Conservation (phyloP, 2,888 invertebrate species). For the Cordilura impudica region DNA sequence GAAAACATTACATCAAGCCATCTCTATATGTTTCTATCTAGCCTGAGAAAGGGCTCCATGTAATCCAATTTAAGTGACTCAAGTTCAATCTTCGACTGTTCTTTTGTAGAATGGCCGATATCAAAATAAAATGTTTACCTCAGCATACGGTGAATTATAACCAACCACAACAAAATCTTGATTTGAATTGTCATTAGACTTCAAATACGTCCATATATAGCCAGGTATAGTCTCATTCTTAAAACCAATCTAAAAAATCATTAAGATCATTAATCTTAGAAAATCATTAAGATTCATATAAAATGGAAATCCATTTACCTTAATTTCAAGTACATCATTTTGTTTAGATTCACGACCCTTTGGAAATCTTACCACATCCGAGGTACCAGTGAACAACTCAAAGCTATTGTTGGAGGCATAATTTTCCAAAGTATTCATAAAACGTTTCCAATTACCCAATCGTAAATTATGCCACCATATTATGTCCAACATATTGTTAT, state of each 20-base stretch:
- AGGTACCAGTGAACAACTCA: slow-evolving; percentile 47
- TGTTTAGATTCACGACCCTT: background rate
- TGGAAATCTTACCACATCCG: slow-evolving; percentile 9
- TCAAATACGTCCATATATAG: slow-evolving; percentile 43
- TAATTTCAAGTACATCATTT: background rate
- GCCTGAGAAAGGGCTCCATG: no score
- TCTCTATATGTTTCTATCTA: no score
- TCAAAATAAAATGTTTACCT: no score
- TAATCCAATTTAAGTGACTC: no score
- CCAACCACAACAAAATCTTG: slow-evolving; percentile 41
- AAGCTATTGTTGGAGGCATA: slow-evolving; percentile 39
- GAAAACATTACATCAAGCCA: no score
- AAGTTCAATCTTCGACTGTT: no score
- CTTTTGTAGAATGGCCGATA: no score
- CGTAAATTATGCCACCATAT: slow-evolving; percentile 61
- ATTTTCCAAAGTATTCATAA: slow-evolving; percentile 43
- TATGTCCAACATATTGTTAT: slow-evolving; percentile 33
- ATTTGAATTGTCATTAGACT: background rate
- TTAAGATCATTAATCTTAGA: no score
- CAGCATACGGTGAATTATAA: slow-evolving; percentile 43
- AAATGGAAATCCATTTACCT: no score
- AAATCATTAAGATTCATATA: no score
- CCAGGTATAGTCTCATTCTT: slow-evolving; percentile 2
- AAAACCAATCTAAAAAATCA: background rate
- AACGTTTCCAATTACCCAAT: slow-evolving; percentile 56